phyloP scores from a whole-genome alignment of 1,140 invertebrate species.

The Pinna nobilis region DNA sequence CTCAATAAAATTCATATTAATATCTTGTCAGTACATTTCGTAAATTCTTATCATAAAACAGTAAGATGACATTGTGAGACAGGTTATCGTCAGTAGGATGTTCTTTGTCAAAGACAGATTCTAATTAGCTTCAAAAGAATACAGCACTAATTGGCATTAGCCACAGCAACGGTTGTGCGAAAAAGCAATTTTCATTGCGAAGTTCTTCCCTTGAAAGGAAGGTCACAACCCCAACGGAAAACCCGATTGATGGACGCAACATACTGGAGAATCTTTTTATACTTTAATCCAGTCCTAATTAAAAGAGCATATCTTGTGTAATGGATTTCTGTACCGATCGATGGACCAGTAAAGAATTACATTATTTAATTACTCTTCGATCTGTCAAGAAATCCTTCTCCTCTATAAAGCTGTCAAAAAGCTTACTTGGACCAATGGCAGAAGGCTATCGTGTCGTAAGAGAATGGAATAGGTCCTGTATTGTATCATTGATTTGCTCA shows the following conservation, averaged over 20 bases:
- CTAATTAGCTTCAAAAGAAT: not conserved
- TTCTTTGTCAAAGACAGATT: not conserved
- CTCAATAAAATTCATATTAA: too few species aligned
- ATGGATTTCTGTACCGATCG: conserved; percentile 37
- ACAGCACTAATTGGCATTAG: not conserved
- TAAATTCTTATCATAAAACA: too few species aligned
- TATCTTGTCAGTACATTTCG: too few species aligned
- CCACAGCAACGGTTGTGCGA: not conserved
- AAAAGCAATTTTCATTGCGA: not conserved
- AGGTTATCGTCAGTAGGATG: not conserved
- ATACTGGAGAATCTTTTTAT: not conserved
- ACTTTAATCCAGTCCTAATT: conserved; percentile 41
- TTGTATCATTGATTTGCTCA: too few species aligned
- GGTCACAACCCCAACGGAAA: not conserved
- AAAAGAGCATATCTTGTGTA: conserved; percentile 47
- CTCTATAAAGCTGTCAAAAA: conserved; percentile 41
- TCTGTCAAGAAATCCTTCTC: conserved; percentile 36
- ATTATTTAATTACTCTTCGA: conserved; percentile 44
- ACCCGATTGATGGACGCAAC: conserved; percentile 13
- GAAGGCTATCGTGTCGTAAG: too few species aligned
- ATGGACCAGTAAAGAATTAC: conserved; percentile 36
- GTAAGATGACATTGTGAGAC: too few species aligned
- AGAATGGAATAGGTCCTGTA: too few species aligned
- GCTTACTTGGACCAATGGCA: not conserved
- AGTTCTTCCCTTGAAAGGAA: not conserved